Base-by-base conservation (phyloP, 2,888 invertebrate species). In the Cancer borealis region DNA sequence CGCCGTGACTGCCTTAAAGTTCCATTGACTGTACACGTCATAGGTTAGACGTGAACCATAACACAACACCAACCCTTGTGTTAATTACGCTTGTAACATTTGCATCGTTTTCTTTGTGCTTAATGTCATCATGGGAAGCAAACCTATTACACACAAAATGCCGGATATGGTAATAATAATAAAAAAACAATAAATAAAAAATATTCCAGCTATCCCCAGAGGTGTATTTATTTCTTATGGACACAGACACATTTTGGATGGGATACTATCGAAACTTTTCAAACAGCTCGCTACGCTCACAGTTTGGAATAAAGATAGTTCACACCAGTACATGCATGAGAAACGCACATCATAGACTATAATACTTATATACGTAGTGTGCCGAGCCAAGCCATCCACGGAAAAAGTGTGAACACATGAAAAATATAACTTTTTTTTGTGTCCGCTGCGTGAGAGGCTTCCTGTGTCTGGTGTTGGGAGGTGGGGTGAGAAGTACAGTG, bases 391-490 rank as follows among this genome's bases (percentile, higher is more conserved):
- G 66, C 66, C n/a, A 66, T n/a, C 66, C 66, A 21, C 66, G n/a
- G n/a, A 54, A 66, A 66, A 66, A 66, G n/a, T 66, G 66, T 66
- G 66, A 66, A 66, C 66, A n/a, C 66, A 66, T 66, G 66, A 66
- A 66, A 66, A 66, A 66, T 66, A 66, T 0, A 66, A 66, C 66
- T 66, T n/a, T 66, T 66, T 66, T 66, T 66, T n/a, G 66, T n/a
- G 66, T 66, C 66, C 66, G n/a, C 66, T 66, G 66, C n/a, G n/a
- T 66, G 66, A 66, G 66, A 66, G 66, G 66, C n/a, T 66, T 66
- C 66, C 66, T 66, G 66, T 66, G 66, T 6, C n/a, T 66, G n/a
- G 66, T 66, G 66, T 21, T 3, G 66, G 66, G 66, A 6, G n/a
- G 66, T 0, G n/a, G 66, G n/a, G n/a, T 21, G 8, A 8, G n/a